Evolutionary conservation across 2,888 invertebrate genomes (phyloP).

Genomic region (Platyscelio sp.): DNA sequence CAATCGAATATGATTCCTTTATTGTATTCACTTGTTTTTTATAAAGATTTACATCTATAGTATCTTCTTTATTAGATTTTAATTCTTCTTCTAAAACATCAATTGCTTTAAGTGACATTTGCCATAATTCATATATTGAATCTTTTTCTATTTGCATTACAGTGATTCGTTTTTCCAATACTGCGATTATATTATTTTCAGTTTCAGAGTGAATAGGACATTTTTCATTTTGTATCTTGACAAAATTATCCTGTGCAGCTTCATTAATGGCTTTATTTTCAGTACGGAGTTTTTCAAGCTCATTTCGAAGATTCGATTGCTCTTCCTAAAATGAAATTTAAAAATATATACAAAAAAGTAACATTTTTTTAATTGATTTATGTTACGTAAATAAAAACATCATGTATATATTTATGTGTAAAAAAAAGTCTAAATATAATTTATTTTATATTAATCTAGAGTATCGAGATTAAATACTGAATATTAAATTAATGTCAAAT

Average conservation of each 20-base stretch:
- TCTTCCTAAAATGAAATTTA: too few relatives aligned
- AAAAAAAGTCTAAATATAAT: too few relatives aligned
- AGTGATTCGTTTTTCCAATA: constrained; percentile 80
- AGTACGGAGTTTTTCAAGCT: constrained; percentile 74
- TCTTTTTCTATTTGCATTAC: constrained; percentile 87
- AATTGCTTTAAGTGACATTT: constrained; percentile 89
- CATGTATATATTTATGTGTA: too few relatives aligned
- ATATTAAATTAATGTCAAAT: too few relatives aligned
- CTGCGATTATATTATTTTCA: constrained; percentile 74
- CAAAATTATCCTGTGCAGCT: constrained; percentile 73
- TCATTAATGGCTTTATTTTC: constrained; percentile 76
- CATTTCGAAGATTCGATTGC: constrained; percentile 78
- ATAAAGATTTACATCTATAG: constrained; percentile 72
- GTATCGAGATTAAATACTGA: too few relatives aligned
- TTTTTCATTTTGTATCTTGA: constrained; percentile 73
- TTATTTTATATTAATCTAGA: too few relatives aligned
- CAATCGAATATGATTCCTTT: constrained; percentile 86
- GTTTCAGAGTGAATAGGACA: constrained; percentile 57
- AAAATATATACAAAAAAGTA: too few relatives aligned
- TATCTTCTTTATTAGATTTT: constrained; percentile 83
- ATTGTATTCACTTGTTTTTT: constrained; percentile 80
- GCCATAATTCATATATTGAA: constrained; percentile 89
- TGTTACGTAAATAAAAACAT: too few relatives aligned
- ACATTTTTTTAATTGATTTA: too few relatives aligned
- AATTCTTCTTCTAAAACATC: constrained; percentile 90